Conservation (phyloP, 1,140 invertebrate species). For the Brachionus calyciflorus region DNA sequence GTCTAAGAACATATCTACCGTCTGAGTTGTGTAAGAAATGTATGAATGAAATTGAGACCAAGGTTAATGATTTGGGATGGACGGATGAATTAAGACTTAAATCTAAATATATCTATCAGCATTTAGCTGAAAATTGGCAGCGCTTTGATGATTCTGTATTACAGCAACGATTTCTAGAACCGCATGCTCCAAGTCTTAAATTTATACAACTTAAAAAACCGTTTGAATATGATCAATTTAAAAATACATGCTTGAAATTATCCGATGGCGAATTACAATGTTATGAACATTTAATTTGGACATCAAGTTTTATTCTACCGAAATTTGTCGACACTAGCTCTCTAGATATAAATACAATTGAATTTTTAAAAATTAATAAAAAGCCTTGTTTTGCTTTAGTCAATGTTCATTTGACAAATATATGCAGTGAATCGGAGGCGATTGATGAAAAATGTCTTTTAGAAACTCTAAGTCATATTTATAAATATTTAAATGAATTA, state of each 20-base stretch:
- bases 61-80: constrained; percentile 23
- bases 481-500: constrained; percentile 31
- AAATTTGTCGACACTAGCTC: neutral
- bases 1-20: constrained; percentile 23
- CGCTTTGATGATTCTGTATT: constrained; percentile 24
- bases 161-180: constrained; percentile 21
- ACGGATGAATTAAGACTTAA: neutral
- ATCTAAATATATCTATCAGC: constrained; percentile 37
- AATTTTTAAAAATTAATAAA: constrained; percentile 40
- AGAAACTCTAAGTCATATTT: neutral
- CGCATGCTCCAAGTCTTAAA: neutral
- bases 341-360: constrained; percentile 13
- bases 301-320: constrained; percentile 15
- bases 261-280: constrained; percentile 12
- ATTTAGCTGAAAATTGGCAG: constrained; percentile 34
- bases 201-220: neutral
- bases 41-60: constrained; percentile 28
- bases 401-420: neutral
- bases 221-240: constrained; percentile 16
- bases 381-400: constrained; percentile 36
- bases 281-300: constrained; percentile 19
- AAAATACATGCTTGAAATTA: neutral
- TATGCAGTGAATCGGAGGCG: neutral
- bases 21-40: constrained; percentile 31
- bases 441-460: constrained; percentile 15